phyloP scores from a whole-genome alignment of 2,888 invertebrate genomes.

The Zhuqinia jingwanae region DNA sequence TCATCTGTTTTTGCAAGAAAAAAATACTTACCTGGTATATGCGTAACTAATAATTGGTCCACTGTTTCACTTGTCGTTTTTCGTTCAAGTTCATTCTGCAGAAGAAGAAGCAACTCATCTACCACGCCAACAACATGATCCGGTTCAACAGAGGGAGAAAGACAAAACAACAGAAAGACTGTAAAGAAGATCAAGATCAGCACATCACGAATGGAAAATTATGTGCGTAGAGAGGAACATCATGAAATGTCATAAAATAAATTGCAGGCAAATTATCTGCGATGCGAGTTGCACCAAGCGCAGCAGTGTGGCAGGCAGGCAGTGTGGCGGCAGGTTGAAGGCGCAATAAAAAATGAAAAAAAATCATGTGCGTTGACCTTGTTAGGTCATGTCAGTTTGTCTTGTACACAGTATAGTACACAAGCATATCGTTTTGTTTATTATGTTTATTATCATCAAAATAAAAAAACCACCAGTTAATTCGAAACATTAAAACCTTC shows the following conservation, averaged over 20 bases:
- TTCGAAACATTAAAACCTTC: not conserved
- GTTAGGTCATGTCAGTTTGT: slow-evolving; percentile 50
- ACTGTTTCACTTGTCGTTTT: slow-evolving; percentile 6
- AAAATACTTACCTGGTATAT: not conserved
- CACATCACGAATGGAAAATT: slow-evolving; percentile 19
- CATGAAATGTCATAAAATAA: slow-evolving; percentile 35
- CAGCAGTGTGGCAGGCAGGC: slow-evolving; percentile 6
- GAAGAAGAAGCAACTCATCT: not conserved
- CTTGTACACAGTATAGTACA: too few species aligned
- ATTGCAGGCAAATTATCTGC: not conserved
- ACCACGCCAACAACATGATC: slow-evolving; percentile 15
- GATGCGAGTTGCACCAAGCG: not conserved
- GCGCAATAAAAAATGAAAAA: not conserved
- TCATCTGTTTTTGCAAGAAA: slow-evolving; percentile 13
- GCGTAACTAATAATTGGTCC: slow-evolving; percentile 20
- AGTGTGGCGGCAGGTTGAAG: slow-evolving; percentile 2
- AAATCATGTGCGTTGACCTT: slow-evolving; percentile 27
- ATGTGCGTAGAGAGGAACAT: slow-evolving; percentile 8
- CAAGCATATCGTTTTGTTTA: too few species aligned
- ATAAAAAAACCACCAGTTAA: too few species aligned
- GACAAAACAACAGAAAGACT: not conserved
- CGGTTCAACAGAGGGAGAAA: slow-evolving; percentile 19
- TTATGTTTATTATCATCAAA: too few species aligned
- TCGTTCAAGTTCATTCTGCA: slow-evolving; percentile 12
- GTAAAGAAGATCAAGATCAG: too few species aligned